Evolutionary conservation across 2,113 vertebrate species (phyloP).

Genomic region (Myocastor coypus): DNA sequence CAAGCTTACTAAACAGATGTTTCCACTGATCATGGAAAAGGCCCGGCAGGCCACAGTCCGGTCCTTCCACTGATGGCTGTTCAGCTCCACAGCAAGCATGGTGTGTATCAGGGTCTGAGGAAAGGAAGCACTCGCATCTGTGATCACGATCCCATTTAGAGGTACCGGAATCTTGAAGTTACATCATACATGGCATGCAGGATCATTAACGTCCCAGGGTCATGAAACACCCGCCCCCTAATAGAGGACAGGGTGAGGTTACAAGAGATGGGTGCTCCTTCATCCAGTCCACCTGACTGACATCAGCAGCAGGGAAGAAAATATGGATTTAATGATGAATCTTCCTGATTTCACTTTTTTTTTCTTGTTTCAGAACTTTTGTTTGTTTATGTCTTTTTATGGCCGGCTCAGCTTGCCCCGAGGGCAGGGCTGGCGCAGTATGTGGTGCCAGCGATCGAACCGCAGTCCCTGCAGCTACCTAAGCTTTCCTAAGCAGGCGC

Average conservation of each 20-base stretch:
- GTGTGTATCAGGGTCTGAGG: conserved; percentile 86
- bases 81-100: conserved; percentile 87
- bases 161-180: not conserved
- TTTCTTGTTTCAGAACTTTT: too few relatives aligned
- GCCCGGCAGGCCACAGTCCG: conserved; percentile 83
- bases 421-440: too few relatives aligned
- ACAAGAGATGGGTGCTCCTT: not conserved
- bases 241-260: not conserved
- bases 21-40: conserved; percentile 82
- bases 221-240: not conserved
- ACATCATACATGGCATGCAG: not conserved
- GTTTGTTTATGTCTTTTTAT: too few relatives aligned
- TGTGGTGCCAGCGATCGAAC: too few relatives aligned
- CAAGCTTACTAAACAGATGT: conserved; percentile 83
- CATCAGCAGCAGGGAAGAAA: conserved; percentile 31
- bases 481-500: too few relatives aligned
- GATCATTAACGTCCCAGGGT: not conserved
- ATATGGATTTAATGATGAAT: conserved; percentile 20
- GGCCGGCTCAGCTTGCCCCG: too few relatives aligned
- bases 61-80: conserved; percentile 85
- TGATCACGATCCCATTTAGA: conserved; percentile 21
- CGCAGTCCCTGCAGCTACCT: too few relatives aligned
- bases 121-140: not conserved
- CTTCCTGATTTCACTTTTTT: conserved; percentile 22
- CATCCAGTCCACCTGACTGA: not conserved